Base-by-base conservation (phyloP, 2,113 vertebrate species). In the Symphodus melops region DNA sequence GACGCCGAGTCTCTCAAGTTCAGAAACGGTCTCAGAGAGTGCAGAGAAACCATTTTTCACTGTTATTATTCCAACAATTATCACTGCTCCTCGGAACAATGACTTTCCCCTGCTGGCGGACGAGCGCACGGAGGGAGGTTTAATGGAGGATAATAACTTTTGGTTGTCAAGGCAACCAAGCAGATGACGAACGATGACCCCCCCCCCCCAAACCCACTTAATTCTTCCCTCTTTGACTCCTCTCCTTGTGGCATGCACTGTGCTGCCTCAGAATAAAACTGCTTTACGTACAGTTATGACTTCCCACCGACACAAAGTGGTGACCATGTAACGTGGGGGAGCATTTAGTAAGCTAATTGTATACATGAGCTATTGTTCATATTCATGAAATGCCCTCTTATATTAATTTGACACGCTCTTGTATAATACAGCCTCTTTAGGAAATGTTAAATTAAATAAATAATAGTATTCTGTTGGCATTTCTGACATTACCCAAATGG, bases 1-100 rank as follows among this genome's bases (percentile, higher is more conserved):
- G 46, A 19, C 46, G 17, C 16, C 19, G n/a, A 28, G 6, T 41
- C 51, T 72, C 51, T 62, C 51, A n/a, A 44, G 57, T 46, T 56
- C 49, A 68, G 41, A 71, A 48, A 61, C 14, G n/a, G 17, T 70
- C 48, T 66, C 49, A 8, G 49, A 17, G 48, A 63, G 42, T 54
- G 28, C 20, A 59, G 11, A 37, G 12, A 44, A 62, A 49, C 41
- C 52, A 41, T 66, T 71, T 61, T 46, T 46, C 56, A 52, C 68
- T 54, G 37, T 71, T 78, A 79, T 76, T 65, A 69, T 65, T 72
- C 42, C 19, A 64, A 71, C 68, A 79, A 76, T 86, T 79, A 82
- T 82, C 55, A 53, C 59, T 59, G 72, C 54, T 68, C 72, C 58
- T 23, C 56, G n/a, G 49, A 82, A 79, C 68, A 76, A 82, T 53